phyloP scores from a whole-genome alignment of 2,888 invertebrate species.

The Tipula vernalis region DNA sequence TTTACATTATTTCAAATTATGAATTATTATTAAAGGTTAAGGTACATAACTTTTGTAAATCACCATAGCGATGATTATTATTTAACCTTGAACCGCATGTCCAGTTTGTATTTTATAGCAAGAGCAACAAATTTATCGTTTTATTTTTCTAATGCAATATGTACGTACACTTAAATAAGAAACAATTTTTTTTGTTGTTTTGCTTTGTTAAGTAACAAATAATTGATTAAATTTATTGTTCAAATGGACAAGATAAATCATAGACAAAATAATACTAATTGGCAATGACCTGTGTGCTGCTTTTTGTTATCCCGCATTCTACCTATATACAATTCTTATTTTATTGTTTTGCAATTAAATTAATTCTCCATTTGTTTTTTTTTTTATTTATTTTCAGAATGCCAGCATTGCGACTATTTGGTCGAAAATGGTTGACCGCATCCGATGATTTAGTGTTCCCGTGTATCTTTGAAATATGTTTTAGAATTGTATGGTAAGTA shows the following conservation, averaged over 20 bases:
- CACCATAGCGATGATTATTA: too few relatives aligned
- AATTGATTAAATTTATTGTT: neutral
- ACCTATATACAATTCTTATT: neutral
- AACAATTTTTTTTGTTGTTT: too few relatives aligned
- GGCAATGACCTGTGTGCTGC: neutral
- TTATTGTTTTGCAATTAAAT: neutral
- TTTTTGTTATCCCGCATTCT: neutral
- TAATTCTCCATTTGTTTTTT: neutral
- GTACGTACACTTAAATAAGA: too few relatives aligned
- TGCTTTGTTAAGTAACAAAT: neutral
- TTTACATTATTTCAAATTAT: too few relatives aligned
- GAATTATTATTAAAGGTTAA: too few relatives aligned
- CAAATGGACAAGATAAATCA: neutral
- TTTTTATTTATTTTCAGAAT: slow-evolving; percentile 34
- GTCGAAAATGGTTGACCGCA: slow-evolving; percentile 81
- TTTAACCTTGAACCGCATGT: too few relatives aligned
- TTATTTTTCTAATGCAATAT: too few relatives aligned
- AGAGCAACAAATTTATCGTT: too few relatives aligned
- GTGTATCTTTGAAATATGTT: slow-evolving; percentile 61
- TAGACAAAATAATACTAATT: neutral
- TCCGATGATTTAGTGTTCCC: slow-evolving; percentile 89
- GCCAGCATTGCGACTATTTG: slow-evolving; percentile 80
- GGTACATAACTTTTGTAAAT: too few relatives aligned
- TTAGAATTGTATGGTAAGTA: slow-evolving; percentile 54
- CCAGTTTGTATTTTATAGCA: too few relatives aligned